Percentiles rank a stretch among this genome's conserved stretches.
Evolutionary conservation across 2,113 vertebrate species (phyloP).

Genomic region (Patagioenas fasciata): DNA sequence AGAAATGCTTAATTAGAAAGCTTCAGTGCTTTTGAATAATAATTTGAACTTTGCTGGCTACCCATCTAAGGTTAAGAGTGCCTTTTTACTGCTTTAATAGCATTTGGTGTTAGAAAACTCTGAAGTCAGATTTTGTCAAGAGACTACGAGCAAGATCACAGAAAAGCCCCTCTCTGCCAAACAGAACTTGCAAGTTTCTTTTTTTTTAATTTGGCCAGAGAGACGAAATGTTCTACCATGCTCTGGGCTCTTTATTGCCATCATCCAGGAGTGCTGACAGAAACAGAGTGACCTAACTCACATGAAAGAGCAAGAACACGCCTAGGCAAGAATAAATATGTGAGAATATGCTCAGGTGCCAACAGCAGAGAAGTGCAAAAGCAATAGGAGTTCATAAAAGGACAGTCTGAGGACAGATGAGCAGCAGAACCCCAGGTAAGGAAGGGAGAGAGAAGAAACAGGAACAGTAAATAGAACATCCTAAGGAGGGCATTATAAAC

Average conservation of each 20-base stretch:
- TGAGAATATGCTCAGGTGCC: background rate
- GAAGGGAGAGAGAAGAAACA: background rate
- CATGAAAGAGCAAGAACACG: background rate
- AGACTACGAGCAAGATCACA: background rate
- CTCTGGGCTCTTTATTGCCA: background rate
- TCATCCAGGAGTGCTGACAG: background rate
- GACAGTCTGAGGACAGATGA: background rate
- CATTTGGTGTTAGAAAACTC: background rate
- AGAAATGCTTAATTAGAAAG: background rate
- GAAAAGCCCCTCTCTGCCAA: background rate
- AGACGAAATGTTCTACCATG: background rate
- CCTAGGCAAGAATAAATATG: background rate
- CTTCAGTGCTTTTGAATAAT: background rate
- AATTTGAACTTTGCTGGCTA: background rate
- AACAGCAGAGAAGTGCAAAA: background rate
- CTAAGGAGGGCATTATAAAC: background rate
- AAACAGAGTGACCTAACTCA: background rate
- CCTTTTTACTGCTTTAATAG: background rate
- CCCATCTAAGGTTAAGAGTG: background rate
- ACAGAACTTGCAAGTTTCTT: background rate
- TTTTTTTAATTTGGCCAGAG: background rate
- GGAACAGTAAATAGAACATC: background rate
- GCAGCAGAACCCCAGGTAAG: background rate
- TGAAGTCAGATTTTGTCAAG: fast-evolving
- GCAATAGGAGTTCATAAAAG: background rate